Percentiles rank a stretch among this genome's conserved stretches.
phyloP scores from a whole-genome alignment of 2,888 invertebrate species.

The Buathra laborator region DNA sequence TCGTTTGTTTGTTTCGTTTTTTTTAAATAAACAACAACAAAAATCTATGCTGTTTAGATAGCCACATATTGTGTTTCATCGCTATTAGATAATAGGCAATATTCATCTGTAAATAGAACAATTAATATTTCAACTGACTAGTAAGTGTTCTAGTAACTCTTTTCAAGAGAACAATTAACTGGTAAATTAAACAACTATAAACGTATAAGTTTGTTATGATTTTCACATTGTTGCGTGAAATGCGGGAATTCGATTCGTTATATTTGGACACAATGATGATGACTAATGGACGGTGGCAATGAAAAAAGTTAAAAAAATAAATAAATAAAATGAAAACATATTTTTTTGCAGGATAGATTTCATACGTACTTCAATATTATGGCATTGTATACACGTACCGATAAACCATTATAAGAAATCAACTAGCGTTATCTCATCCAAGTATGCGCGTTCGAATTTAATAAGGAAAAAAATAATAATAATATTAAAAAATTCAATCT shows the following conservation, averaged over 20 bases:
- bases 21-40: slow-evolving; percentile 52
- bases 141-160: slow-evolving; percentile 80
- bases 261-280: slow-evolving; percentile 72
- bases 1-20: slow-evolving; percentile 54
- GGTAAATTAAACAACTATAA: slow-evolving; percentile 74
- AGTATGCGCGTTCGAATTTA: slow-evolving; percentile 43
- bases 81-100: slow-evolving; percentile 78
- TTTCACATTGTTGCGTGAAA: slow-evolving; percentile 76
- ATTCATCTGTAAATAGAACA: slow-evolving; percentile 83
- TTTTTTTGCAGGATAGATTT: slow-evolving; percentile 72
- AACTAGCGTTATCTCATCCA: slow-evolving; percentile 50
- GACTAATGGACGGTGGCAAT: slow-evolving; percentile 37
- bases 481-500: slow-evolving; percentile 29
- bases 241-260: slow-evolving; percentile 74
- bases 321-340: slow-evolving; percentile 65
- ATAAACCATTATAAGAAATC: slow-evolving; percentile 55
- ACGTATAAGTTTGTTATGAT: slow-evolving; percentile 79
- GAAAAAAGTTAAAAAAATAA: slow-evolving; percentile 53
- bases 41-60: slow-evolving; percentile 63
- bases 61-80: slow-evolving; percentile 68
- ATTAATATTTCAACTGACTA: slow-evolving; percentile 80
- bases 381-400: slow-evolving; percentile 59
- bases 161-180: slow-evolving; percentile 73
- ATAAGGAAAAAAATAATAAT: not conserved
- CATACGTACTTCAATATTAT: slow-evolving; percentile 65